Percentiles rank a stretch among this genome's conserved stretches.
These are phyloP conservation scores for Pangasius mekongensis DNA, from an alignment of 2,797 vertebrate species.

Conservation along the genomic window DNA sequence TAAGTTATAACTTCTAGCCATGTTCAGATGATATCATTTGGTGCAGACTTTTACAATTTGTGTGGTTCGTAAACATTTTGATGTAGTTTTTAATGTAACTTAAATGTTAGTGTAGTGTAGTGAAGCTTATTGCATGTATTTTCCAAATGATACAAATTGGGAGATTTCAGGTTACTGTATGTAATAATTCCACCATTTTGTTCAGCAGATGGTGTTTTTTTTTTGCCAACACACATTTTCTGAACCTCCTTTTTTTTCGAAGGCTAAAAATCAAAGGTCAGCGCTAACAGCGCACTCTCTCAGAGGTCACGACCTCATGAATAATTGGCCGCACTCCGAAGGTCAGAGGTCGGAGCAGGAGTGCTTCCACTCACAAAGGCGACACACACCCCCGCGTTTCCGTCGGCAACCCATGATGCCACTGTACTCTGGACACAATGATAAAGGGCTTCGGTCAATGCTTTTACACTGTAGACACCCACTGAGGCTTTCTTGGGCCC, in stretches of 20 bases:
- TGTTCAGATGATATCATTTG: not conserved
- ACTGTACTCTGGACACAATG: conserved; percentile 51
- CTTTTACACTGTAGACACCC: conserved; percentile 27
- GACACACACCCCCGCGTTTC: conserved; percentile 27
- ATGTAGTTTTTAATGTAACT: not conserved
- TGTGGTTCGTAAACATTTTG: not conserved
- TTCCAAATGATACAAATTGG: not conserved
- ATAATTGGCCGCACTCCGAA: conserved; percentile 66
- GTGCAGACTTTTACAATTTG: not conserved
- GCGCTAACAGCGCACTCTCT: conserved; percentile 25
- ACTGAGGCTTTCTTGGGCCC: conserved; percentile 19
- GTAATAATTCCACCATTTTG: not conserved
- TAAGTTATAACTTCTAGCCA: not conserved
- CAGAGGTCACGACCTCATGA: conserved; percentile 62
- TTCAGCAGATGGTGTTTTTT: not conserved
- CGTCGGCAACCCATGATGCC: conserved; percentile 33
- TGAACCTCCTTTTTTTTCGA: not conserved
- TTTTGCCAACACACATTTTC: not conserved
- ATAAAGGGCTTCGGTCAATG: not conserved
- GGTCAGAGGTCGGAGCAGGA: conserved; percentile 63
- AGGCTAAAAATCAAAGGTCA: conserved; percentile 35
- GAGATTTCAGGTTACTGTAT: not conserved
- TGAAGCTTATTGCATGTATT: not conserved
- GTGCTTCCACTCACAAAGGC: conserved; percentile 61
- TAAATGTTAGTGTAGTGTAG: not conserved